These are phyloP conservation scores for Microcebus tavaratra DNA, from an alignment of 2,113 vertebrate species.

Conservation along the genomic window DNA sequence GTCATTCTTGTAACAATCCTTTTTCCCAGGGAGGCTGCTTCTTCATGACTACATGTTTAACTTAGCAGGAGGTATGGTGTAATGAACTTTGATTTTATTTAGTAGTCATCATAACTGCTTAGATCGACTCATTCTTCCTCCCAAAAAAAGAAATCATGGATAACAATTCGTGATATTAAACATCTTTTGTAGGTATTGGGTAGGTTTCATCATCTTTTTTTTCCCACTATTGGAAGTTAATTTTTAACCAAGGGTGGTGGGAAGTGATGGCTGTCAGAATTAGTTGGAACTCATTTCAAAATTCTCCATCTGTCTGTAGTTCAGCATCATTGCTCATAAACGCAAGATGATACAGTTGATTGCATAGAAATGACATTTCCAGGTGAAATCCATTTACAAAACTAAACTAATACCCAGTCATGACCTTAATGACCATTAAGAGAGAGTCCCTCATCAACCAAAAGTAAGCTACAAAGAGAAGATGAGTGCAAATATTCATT, in stretches of 20 bases:
- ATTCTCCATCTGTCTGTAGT: constrained; percentile 72
- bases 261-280: constrained; percentile 74
- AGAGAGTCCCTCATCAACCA: neutral
- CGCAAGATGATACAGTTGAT: constrained; percentile 55
- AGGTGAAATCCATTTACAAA: constrained; percentile 74
- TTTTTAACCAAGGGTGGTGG: constrained; percentile 67
- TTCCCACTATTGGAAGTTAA: constrained; percentile 55
- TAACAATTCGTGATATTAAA: constrained; percentile 60
- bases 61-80: neutral
- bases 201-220: constrained; percentile 55
- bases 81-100: constrained; percentile 47
- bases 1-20: neutral
- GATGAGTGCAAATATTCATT: constrained; percentile 35
- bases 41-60: constrained; percentile 12
- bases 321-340: constrained; percentile 60
- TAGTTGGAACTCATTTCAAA: constrained; percentile 72
- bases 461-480: constrained; percentile 35
- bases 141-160: constrained; percentile 47
- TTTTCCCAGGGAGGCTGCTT: neutral
- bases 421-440: constrained; percentile 39
- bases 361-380: constrained; percentile 62
- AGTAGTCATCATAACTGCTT: constrained; percentile 25
- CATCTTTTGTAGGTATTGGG: constrained; percentile 53
- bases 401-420: constrained; percentile 36
- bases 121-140: neutral